phyloP scores from a whole-genome alignment of 2,113 vertebrate genomes.

The Hiodon alosoides region DNA sequence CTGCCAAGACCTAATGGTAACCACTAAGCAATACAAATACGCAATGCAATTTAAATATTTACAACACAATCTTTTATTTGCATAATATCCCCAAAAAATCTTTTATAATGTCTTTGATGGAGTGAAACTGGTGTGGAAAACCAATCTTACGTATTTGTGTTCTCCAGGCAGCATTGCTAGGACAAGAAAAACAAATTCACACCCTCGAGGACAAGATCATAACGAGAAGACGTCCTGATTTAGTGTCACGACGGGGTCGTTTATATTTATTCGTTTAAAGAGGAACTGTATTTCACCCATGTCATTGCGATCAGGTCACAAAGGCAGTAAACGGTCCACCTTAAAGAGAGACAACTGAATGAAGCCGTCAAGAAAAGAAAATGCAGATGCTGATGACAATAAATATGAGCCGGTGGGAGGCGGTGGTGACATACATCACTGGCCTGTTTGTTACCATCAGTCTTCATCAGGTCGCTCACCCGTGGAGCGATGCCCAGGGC shows the following conservation, averaged over 20 bases:
- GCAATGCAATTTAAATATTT: too few relatives aligned
- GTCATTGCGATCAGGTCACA: too few relatives aligned
- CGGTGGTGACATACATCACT: background rate
- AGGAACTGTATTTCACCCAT: background rate
- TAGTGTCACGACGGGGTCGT: background rate
- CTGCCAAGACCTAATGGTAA: too few relatives aligned
- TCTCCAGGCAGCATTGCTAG: too few relatives aligned
- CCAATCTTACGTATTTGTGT: background rate
- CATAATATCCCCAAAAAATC: background rate
- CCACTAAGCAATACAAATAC: too few relatives aligned
- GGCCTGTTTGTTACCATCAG: background rate
- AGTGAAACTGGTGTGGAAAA: background rate
- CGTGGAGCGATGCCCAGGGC: background rate
- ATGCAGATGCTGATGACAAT: background rate
- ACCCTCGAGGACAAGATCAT: background rate
- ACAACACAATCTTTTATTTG: too few relatives aligned
- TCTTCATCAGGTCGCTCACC: constrained; percentile 12
- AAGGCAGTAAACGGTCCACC: background rate
- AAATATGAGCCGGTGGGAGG: constrained; percentile 8
- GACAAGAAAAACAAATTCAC: too few relatives aligned
- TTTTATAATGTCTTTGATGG: background rate
- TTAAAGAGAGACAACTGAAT: background rate
- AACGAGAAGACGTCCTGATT: background rate
- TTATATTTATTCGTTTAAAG: background rate
- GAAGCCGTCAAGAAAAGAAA: background rate